Evolutionary conservation across 2,113 vertebrate species (phyloP).

Genomic region (Trachemys scripta): DNA sequence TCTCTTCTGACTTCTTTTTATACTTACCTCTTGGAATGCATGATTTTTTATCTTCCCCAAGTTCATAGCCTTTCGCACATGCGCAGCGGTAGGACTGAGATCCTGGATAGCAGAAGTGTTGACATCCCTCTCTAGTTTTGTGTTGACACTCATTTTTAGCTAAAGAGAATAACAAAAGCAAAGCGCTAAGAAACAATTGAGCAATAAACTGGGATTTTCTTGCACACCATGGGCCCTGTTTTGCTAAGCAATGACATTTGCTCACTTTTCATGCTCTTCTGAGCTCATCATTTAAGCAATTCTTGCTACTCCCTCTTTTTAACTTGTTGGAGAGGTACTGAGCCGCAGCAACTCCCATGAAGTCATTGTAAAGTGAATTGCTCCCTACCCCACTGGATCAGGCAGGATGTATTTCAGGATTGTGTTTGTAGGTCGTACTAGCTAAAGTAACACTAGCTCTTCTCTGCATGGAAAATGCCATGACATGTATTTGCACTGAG

Average conservation of each 20-base stretch:
- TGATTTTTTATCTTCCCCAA: constrained; percentile 80
- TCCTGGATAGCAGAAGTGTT: constrained; percentile 87
- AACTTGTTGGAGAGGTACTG: not conserved
- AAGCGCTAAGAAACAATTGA: not conserved
- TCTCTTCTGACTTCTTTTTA: not conserved
- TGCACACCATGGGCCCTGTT: not conserved
- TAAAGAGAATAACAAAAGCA: constrained; percentile 38
- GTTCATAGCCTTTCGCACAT: constrained; percentile 85
- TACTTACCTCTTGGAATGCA: constrained; percentile 85
- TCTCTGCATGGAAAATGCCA: not conserved
- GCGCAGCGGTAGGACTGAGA: constrained; percentile 79
- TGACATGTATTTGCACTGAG: not conserved
- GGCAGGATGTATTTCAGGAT: not conserved
- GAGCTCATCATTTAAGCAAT: not conserved
- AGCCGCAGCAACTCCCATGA: not conserved
- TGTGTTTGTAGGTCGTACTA: not conserved
- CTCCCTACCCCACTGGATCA: not conserved
- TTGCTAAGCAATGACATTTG: not conserved
- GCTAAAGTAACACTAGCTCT: not conserved
- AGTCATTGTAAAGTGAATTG: not conserved
- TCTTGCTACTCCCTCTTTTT: not conserved
- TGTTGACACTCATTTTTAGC: constrained; percentile 84
- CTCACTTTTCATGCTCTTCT: not conserved
- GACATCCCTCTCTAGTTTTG: constrained; percentile 80
- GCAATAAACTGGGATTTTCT: not conserved